Percentiles rank a stretch among this genome's conserved stretches.
Evolutionary conservation across 2,797 vertebrate species (phyloP).

Genomic region (Taenioides sp.): DNA sequence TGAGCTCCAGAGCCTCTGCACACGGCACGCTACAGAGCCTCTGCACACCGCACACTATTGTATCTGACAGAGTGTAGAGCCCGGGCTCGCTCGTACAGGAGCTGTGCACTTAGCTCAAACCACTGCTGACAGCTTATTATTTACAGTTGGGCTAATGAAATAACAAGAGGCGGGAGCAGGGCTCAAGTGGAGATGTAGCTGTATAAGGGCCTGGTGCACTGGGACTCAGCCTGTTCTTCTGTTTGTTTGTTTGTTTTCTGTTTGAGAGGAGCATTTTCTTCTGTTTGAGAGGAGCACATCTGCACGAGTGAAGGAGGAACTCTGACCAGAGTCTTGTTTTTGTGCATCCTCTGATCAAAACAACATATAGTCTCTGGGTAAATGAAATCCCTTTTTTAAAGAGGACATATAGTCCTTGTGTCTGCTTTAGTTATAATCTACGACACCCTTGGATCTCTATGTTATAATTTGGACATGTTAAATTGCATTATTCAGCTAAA

Average conservation of each 20-base stretch:
- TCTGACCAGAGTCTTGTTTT: background rate
- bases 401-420: no score
- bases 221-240: background rate
- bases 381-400: background rate
- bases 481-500: no score
- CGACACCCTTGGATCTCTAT: no score
- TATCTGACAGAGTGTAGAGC: constrained; percentile 52
- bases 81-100: constrained; percentile 20
- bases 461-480: no score
- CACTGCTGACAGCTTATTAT: constrained; percentile 34
- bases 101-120: constrained; percentile 28
- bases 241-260: background rate
- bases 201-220: background rate
- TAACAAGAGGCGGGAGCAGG: constrained; percentile 8
- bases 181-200: background rate
- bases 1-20: constrained; percentile 57
- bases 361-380: background rate
- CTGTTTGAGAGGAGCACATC: background rate
- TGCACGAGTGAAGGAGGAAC: background rate
- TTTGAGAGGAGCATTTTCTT: background rate
- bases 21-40: constrained; percentile 50
- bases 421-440: no score
- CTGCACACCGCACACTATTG: constrained; percentile 49
- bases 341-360: background rate
- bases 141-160: constrained; percentile 24